Evolutionary conservation across 35 echinoderm and acorn worm genomes (phyloP).

Genomic region (Ophiothrix spiculata): DNA sequence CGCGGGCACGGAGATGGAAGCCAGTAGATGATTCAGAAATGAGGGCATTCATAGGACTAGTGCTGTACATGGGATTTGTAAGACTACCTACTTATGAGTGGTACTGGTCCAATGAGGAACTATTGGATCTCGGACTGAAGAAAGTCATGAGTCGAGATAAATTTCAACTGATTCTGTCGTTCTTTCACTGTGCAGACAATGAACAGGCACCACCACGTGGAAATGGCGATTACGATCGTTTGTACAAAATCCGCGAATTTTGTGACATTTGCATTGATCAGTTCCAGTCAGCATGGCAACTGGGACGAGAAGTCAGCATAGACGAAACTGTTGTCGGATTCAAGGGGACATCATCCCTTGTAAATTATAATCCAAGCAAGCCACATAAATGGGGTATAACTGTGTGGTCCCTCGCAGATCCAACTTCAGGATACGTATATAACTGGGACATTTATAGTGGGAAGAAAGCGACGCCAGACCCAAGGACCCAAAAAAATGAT

Average conservation of each 20-base stretch:
- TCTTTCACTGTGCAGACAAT: too few species aligned
- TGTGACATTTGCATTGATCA: neutral
- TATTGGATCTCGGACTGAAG: neutral
- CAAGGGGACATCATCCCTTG: neutral
- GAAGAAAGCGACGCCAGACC: too few species aligned
- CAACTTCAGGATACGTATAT: too few species aligned
- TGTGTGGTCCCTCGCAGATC: too few species aligned
- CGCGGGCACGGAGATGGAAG: neutral
- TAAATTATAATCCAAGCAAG: too few species aligned
- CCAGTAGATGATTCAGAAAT: neutral
- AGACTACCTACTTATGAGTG: neutral
- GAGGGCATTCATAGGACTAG: conserved; percentile 2
- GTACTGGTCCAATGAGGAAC: neutral
- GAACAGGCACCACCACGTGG: neutral
- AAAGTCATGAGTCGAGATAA: neutral
- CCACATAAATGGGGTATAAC: too few species aligned
- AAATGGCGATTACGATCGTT: neutral
- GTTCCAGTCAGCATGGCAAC: neutral
- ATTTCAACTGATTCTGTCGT: too few species aligned
- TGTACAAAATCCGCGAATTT: neutral
- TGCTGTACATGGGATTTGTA: neutral
- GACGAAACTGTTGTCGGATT: neutral
- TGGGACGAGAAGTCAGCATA: neutral
- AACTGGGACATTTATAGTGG: too few species aligned
- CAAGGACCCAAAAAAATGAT: too few species aligned